Base-by-base conservation (phyloP, 2,113 vertebrate genomes). In the Henicopernis longicauda region DNA sequence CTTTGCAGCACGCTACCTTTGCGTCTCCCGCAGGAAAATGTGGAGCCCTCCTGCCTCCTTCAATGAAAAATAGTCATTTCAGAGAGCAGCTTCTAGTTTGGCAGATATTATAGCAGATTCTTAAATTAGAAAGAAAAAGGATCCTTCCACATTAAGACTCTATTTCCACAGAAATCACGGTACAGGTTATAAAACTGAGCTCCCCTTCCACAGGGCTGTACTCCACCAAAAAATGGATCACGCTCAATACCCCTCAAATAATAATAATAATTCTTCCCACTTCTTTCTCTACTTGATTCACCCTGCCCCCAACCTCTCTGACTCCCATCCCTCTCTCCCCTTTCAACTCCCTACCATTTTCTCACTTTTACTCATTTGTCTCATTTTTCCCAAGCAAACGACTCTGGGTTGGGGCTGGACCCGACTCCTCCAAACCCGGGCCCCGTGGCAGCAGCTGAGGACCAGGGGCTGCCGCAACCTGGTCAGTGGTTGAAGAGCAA, bases 211-310 rank as follows among this genome's bases (percentile, higher is more conserved):
- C 31, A 45, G 55, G 26, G 3, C 18, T 59, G 27, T 84, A 82
- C 23, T 62, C 44, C 16, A 74, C 12, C 45, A 70, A 47, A 29
- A 88, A 81, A 71, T 0, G 0, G 32, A 69, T 50, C 2, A 0
- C 4, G 47, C 6, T 13, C 45, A 38, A 12, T 5, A 63, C 13
- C 23, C 26, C 27, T 85, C 67, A 49, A 77, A 73, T 40, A 77
- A 38, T 19, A 77, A 38, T 19, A 74, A 27, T 38, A 21, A 58
- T n/a, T 90, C 63, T 40, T 93, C 44, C 54, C 25, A 11, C 45
- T 86, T 63, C 36, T 27, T 80, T 8, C 50, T 52, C 61, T 20
- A 7, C 6, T 44, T 1, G 0, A 32, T 29, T 76, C 71, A 29
- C 20, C 29, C 55, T 44, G 9, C 8, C 45, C 61, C 31, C 34